Base-by-base conservation (phyloP, 1,140 invertebrate species). In the Diabrotica undecimpunctata region DNA sequence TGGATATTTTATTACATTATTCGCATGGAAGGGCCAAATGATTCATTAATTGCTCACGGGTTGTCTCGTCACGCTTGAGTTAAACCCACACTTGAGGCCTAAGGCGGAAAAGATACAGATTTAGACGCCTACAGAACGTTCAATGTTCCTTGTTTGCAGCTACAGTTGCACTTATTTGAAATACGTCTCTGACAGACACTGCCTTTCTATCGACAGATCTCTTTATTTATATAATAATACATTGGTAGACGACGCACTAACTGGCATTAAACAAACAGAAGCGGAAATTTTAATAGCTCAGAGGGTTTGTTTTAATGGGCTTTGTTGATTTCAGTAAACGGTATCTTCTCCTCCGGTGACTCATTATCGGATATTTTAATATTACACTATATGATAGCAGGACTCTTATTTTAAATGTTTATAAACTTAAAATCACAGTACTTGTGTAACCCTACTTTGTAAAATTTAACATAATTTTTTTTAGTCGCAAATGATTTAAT, bases 1-100 rank as follows among this genome's bases (percentile, higher is more conserved):
- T 46, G 41, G 41, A 46, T 46, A 46, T 46, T 46, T 46, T 46
- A 46, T 46, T 46, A 46, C 41, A 46, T 46, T 46, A 46, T 46
- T 46, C 41, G 8, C 5, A 46, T 46, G 41, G 25, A 46, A 46
- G 41, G 41, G 41, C 41, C 41, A 46, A 46, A 46, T 46, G 41
- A 46, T 46, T 46, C 41, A 46, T 8, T 46, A 46, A 46, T 46
- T 46, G 41, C 41, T 46, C 41, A 46, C 41, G 41, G 41, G 41
- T 46, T 46, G 41, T 46, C 41, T 46, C 41, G 41, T 46, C n/a
- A 46, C 41, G 41, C 8, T 46, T 46, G 41, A 46, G 41, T 46
- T 4, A n/a, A 8, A n/a, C 41, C 41, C 41, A 6, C 41, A 46
- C 41, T 46, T 46, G n/a, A 46, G 8, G 8, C 41, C 41, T 4